Conservation (phyloP, 1,140 invertebrate species). For the Lethocerus indicus region DNA sequence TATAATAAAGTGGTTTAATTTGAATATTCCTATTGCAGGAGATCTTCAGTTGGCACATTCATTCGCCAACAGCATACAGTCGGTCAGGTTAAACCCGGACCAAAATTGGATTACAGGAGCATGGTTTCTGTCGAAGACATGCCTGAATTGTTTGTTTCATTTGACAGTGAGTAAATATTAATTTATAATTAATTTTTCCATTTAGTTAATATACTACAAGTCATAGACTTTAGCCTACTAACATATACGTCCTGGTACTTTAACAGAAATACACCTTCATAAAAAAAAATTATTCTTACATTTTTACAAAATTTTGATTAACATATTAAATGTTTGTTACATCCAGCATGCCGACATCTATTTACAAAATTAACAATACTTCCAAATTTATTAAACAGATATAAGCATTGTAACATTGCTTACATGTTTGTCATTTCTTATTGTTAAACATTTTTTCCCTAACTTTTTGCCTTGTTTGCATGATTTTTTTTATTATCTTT, state of each 20-base stretch:
- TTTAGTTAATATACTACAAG: too few species aligned
- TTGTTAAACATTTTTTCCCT: background rate
- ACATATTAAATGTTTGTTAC: too few species aligned
- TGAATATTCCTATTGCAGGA: constrained; percentile 36
- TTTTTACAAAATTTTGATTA: too few species aligned
- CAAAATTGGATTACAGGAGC: constrained; percentile 70
- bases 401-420: background rate
- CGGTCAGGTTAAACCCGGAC: constrained; percentile 28
- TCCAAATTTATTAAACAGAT: background rate
- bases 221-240: too few species aligned
- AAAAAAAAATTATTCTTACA: too few species aligned
- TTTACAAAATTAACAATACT: too few species aligned
- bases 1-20: too few species aligned
- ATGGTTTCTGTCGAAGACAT: constrained; percentile 89
- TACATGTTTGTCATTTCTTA: background rate
- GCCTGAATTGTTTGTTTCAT: constrained; percentile 82
- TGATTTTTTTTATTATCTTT: background rate
- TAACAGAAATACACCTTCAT: too few species aligned
- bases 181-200: too few species aligned
- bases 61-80: constrained; percentile 35
- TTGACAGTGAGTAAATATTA: constrained; percentile 71
- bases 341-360: too few species aligned
- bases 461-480: background rate
- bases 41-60: constrained; percentile 63
- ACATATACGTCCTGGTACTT: too few species aligned